Base-by-base conservation (phyloP, 2,797 vertebrate species). In the Forpus xanthops region DNA sequence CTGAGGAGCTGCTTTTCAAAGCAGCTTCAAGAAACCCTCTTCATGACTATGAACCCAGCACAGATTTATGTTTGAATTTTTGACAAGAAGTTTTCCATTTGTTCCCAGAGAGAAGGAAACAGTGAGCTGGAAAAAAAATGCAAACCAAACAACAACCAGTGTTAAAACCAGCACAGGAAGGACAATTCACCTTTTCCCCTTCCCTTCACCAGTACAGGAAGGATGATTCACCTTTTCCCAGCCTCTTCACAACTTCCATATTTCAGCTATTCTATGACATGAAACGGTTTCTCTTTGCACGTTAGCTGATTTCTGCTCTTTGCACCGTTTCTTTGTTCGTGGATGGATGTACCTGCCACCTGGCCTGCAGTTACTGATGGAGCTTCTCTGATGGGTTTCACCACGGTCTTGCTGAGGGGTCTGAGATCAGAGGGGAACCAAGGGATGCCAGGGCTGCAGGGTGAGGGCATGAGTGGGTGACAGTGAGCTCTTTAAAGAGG, bases 391-490 rank as follows among this genome's bases (percentile, higher is more conserved):
- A 11, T 56, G 60, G 7, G 23, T 67, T 66, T 88, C 86, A 35
- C 61, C 25, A 9, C 0, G 1, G 39, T 76, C 37, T 67, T 83
- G 31, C 76, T 73, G 60, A 58, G 56, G 50, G 27, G 18, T 13
- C n/a, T 31, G 44, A 61, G 27, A 37, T 44, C 23, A 55, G 68
- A 77, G 35, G 27, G 79, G 27, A 79, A 11, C 39, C 55, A 70
- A 1, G 4, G 2, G 21, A 39, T 37, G 35, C 24, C n/a, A 39
- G 49, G 50, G 39, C n/a, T 58, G 55, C 72, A 41, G 56, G 55
- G n/a, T 1, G 2, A 77, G 55, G 55, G 20, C 75, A 42, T 1
- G 50, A 58, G 31, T 0, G 0, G 62, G 16, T n/a, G 62, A 50
- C 58, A 75, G 5, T 9, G 67, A 53, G 70, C 55, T 80, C 66